These are phyloP conservation scores for Osmerus mordax DNA, from an alignment of 2,113 vertebrate genomes.

Conservation along the genomic window DNA sequence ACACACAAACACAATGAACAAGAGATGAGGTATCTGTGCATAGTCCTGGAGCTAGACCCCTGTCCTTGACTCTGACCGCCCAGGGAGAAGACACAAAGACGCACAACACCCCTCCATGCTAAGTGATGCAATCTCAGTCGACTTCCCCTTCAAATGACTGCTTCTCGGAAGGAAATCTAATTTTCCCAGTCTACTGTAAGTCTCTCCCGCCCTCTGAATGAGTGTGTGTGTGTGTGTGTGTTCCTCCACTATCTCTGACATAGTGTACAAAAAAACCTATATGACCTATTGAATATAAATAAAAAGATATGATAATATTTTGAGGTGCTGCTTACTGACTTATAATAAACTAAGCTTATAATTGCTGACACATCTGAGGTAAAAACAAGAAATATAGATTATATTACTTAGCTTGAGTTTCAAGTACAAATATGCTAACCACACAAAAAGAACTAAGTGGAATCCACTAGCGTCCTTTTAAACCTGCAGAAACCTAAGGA, in stretches of 20 bases:
- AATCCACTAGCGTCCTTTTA: slow-evolving; percentile 40
- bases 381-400: slow-evolving; percentile 25
- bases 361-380: slow-evolving; percentile 24
- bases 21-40: too few relatives aligned
- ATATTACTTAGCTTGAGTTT: slow-evolving; percentile 28
- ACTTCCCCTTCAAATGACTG: slow-evolving; percentile 43
- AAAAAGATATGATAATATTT: neutral
- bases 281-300: too few relatives aligned
- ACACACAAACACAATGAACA: neutral
- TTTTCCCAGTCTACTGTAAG: slow-evolving; percentile 31
- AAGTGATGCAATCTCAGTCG: slow-evolving; percentile 48
- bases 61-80: slow-evolving; percentile 20
- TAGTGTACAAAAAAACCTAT: too few relatives aligned
- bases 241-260: neutral
- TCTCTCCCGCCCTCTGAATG: slow-evolving; percentile 3
- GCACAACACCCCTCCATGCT: slow-evolving; percentile 11
- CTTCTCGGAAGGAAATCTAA: slow-evolving; percentile 36
- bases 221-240: neutral
- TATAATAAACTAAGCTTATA: neutral
- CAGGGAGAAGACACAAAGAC: slow-evolving; percentile 33
- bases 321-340: slow-evolving; percentile 8
- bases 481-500: slow-evolving; percentile 32
- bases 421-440: slow-evolving; percentile 42
- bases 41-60: neutral
- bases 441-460: slow-evolving; percentile 44